Evolutionary conservation across 2,113 vertebrate species (phyloP).

Genomic region (Sigmodon hispidus): DNA sequence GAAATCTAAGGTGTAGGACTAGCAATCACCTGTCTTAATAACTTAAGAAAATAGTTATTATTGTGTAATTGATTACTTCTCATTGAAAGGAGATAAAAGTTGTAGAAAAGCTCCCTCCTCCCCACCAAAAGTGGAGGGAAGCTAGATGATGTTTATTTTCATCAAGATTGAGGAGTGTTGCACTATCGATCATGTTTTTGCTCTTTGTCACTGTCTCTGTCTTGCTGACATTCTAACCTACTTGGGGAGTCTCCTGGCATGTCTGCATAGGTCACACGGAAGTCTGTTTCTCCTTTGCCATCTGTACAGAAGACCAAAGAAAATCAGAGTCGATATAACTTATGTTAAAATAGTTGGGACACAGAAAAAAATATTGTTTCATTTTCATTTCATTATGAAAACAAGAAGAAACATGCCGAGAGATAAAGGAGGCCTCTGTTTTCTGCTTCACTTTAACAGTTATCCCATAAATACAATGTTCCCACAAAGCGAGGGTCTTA

Average conservation of each 20-base stretch:
- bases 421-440: conserved; percentile 10
- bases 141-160: conserved; percentile 26
- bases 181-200: background rate
- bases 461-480: background rate
- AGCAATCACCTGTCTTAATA: background rate
- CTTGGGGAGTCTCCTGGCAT: background rate
- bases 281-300: conserved; percentile 12
- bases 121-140: background rate
- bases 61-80: conserved; percentile 22
- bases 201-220: background rate
- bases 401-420: background rate
- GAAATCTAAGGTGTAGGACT: conserved; percentile 6
- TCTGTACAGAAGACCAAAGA: conserved; percentile 8
- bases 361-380: background rate
- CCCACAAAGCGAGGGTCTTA: background rate
- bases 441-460: conserved; percentile 14
- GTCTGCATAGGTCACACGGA: conserved; percentile 1
- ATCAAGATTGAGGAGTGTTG: background rate
- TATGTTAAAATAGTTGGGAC: background rate
- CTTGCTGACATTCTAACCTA: conserved; percentile 10
- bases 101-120: background rate
- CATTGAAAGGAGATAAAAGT: background rate
- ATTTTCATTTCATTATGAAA: background rate
- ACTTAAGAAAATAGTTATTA: conserved; percentile 7
- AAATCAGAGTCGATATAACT: conserved; percentile 26